A percentile compares a stretch with the other conserved stretches of the same genome.
Evolutionary conservation across 1,140 invertebrate species (phyloP).

Genomic region (Acromyrmex heyeri): DNA sequence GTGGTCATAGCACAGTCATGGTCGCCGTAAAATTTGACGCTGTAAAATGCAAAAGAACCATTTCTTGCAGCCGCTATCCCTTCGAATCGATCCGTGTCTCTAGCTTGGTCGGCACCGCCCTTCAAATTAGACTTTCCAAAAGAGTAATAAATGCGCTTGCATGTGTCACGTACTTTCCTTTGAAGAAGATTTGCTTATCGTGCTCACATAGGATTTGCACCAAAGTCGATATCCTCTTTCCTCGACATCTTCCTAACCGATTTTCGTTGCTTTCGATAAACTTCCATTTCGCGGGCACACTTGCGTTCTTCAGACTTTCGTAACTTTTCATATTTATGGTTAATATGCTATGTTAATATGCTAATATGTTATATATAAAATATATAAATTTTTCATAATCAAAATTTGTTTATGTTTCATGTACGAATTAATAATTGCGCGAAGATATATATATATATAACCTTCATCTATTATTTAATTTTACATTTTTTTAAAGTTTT

Average conservation of each 20-base stretch:
- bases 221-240: conserved; percentile 35
- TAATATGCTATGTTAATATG: background rate
- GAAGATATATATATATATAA: background rate
- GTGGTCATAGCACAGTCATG: background rate
- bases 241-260: background rate
- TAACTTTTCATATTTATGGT: conserved; percentile 20
- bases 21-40: conserved; percentile 17
- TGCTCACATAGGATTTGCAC: conserved; percentile 33
- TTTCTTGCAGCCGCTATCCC: conserved; percentile 31
- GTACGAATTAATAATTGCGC: background rate
- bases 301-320: background rate
- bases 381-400: background rate
- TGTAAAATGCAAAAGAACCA: conserved; percentile 47
- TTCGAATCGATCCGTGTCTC: conserved; percentile 19
- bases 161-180: conserved; percentile 64
- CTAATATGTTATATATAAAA: background rate
- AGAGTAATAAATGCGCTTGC: conserved; percentile 70
- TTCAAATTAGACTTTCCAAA: conserved; percentile 70
- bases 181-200: conserved; percentile 66
- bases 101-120: conserved; percentile 12
- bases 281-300: background rate
- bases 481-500: background rate
- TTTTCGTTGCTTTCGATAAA: conserved; percentile 21
- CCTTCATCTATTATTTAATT: background rate
- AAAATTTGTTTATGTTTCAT: background rate